Evolutionary conservation across 2,113 vertebrate genomes (phyloP).

Genomic region (Otolemur garnettii): DNA sequence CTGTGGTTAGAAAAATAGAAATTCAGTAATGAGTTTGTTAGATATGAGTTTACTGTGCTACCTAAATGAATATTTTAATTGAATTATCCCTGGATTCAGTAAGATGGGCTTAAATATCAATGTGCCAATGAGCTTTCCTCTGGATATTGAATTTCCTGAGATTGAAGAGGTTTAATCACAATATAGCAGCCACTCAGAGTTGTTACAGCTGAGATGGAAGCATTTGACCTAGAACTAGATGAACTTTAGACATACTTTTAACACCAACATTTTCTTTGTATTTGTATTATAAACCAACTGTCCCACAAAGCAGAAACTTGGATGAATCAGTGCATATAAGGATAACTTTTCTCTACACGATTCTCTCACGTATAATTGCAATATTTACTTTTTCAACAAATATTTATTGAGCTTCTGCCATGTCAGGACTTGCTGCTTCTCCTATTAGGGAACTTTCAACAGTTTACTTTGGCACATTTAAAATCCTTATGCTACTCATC

Average conservation of each 20-base stretch:
- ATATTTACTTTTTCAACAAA: not conserved
- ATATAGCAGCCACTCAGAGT: not conserved
- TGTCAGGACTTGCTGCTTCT: not conserved
- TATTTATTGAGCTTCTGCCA: not conserved
- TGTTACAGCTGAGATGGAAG: not conserved
- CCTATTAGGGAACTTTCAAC: not conserved
- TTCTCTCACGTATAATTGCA: not conserved
- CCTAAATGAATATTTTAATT: not conserved
- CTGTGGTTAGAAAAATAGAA: not conserved
- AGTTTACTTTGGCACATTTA: slow-evolving; percentile 1
- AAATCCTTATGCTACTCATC: not conserved
- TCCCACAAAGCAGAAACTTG: not conserved
- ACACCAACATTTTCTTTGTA: not conserved
- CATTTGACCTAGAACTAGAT: not conserved
- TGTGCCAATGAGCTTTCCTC: not conserved
- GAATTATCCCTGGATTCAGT: not conserved
- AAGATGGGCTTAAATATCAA: not conserved
- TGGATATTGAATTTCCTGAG: not conserved
- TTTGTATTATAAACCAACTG: not conserved
- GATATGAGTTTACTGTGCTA: not conserved
- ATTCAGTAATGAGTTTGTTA: not conserved
- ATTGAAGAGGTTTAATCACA: not conserved
- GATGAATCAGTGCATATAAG: not conserved
- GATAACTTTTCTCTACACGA: not conserved
- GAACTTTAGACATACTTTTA: not conserved